Evolutionary conservation across 2,797 vertebrate genomes (phyloP).

Genomic region (Manis pentadactyla): DNA sequence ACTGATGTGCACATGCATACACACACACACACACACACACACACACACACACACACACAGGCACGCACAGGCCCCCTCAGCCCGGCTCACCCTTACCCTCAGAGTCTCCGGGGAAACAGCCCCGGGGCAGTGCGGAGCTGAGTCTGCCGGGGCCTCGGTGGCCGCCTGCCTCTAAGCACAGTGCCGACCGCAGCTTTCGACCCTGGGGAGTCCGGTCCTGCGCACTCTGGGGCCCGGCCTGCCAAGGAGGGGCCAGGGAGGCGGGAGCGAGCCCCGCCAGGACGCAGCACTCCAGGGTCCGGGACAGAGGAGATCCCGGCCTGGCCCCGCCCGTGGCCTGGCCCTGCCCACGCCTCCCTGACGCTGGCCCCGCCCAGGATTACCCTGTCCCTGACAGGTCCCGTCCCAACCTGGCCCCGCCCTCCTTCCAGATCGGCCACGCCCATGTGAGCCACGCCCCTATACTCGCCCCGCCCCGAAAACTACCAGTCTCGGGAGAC

Average conservation of each 20-base stretch:
- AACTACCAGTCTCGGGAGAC: neutral
- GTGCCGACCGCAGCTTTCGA: neutral
- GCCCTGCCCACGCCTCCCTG: neutral
- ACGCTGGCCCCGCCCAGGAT: neutral
- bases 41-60: neutral
- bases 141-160: neutral
- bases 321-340: neutral
- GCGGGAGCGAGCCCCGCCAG: neutral
- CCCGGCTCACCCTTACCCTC: slow-evolving; percentile 13
- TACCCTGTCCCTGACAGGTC: neutral
- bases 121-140: neutral
- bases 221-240: rapidly evolving
- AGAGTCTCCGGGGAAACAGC: neutral
- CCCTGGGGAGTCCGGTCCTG: neutral
- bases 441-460: neutral
- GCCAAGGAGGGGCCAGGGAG: neutral
- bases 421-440: neutral
- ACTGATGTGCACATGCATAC: neutral
- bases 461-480: neutral
- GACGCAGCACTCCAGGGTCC: slow-evolving; percentile 66
- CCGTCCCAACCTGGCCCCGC: neutral
- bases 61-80: neutral
- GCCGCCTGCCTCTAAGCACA: neutral
- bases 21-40: neutral
- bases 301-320: slow-evolving; percentile 66